phyloP scores from a whole-genome alignment of 2,797 vertebrate genomes.

The Spinibarbus caldwelli region DNA sequence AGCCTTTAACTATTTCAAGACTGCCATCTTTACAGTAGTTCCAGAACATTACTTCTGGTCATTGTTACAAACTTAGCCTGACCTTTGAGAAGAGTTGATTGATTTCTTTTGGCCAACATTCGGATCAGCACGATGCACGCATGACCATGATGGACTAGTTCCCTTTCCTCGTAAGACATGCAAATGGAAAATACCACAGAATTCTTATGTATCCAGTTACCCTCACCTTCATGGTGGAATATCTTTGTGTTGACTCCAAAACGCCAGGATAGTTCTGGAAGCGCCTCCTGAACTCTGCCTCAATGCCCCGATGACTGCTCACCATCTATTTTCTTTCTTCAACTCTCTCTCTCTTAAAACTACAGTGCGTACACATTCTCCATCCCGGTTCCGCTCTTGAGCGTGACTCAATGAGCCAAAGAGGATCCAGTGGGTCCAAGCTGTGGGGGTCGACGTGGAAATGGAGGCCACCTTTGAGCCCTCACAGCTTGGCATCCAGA shows the following conservation, averaged over 20 bases:
- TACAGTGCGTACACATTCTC: slow-evolving; percentile 15
- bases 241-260: slow-evolving; percentile 44
- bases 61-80: slow-evolving; percentile 45
- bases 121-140: slow-evolving; percentile 10
- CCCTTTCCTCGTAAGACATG: slow-evolving; percentile 40
- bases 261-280: slow-evolving; percentile 36
- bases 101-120: slow-evolving; percentile 46
- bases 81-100: slow-evolving; percentile 44
- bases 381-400: slow-evolving; percentile 49
- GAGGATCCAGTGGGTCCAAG: slow-evolving; percentile 40
- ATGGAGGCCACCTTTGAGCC: slow-evolving; percentile 54
- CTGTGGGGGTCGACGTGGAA: slow-evolving; percentile 47
- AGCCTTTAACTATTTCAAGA: slow-evolving; percentile 7
- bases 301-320: not conserved
- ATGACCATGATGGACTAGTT: slow-evolving; percentile 36
- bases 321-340: slow-evolving; percentile 41
- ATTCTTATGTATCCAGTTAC: slow-evolving; percentile 45
- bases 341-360: slow-evolving; percentile 31
- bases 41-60: slow-evolving; percentile 35
- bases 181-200: slow-evolving; percentile 49
- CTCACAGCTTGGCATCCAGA: slow-evolving; percentile 31
- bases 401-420: slow-evolving; percentile 60
- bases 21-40: slow-evolving; percentile 17
- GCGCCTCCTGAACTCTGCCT: slow-evolving; percentile 30
- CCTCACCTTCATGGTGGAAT: slow-evolving; percentile 52